Evolutionary conservation across 2,113 vertebrate species (phyloP).

Genomic region (Condylura cristata): DNA sequence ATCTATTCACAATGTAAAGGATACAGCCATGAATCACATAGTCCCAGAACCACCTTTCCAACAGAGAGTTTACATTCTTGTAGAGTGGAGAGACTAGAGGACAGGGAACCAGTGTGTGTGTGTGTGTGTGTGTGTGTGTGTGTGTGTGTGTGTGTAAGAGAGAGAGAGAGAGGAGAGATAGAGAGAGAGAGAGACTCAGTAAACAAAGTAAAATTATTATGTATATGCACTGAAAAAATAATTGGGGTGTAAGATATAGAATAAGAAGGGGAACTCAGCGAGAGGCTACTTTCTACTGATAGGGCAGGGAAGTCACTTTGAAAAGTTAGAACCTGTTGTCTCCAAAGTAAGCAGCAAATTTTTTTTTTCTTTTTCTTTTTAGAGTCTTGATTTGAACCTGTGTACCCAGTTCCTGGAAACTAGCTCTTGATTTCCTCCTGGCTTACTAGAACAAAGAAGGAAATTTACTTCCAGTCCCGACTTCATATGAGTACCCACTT

Average conservation of each 20-base stretch:
- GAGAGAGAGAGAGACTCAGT: too few relatives aligned
- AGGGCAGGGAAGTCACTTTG: not conserved
- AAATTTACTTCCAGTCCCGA: not conserved
- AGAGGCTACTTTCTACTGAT: not conserved
- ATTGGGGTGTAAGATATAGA: not conserved
- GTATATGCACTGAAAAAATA: not conserved
- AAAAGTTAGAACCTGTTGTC: not conserved
- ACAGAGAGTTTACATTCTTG: not conserved
- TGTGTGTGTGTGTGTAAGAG: too few relatives aligned
- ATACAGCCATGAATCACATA: not conserved
- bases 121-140: too few relatives aligned
- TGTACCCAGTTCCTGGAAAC: slow-evolving; percentile 6
- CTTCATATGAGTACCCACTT: not conserved
- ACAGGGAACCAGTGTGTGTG: not conserved
- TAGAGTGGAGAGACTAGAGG: not conserved
- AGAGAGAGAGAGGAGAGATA: too few relatives aligned
- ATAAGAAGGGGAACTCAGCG: not conserved
- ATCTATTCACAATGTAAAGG: not conserved
- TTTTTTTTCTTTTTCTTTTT: not conserved
- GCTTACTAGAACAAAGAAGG: not conserved
- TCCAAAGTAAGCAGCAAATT: not conserved
- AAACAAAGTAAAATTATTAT: not conserved
- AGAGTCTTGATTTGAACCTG: not conserved
- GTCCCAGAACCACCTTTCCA: not conserved
- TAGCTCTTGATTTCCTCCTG: slow-evolving; percentile 3